Percentiles rank a stretch among this genome's conserved stretches.
Conservation (phyloP, 1,140 invertebrate species). For the Hermetia illucens region DNA sequence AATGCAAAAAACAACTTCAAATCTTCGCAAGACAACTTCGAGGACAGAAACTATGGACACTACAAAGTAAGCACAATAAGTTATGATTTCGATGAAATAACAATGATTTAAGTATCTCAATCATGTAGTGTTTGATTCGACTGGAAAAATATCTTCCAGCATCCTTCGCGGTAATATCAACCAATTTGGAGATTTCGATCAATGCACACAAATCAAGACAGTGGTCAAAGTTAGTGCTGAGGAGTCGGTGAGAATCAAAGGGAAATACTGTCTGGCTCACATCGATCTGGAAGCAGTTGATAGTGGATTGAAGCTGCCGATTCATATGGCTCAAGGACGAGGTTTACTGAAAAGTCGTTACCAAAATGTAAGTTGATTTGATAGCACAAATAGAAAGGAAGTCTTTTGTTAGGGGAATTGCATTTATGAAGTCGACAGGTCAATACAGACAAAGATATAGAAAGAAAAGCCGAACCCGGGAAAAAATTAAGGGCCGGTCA, state of each 20-base stretch:
- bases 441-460: neutral
- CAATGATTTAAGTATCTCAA: conserved; percentile 1
- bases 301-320: conserved; percentile 37
- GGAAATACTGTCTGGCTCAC: conserved; percentile 51
- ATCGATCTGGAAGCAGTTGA: conserved; percentile 41
- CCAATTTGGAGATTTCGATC: conserved; percentile 54
- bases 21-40: conserved; percentile 48
- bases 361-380: conserved; percentile 43
- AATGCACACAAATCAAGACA: conserved; percentile 42
- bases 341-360: conserved; percentile 43
- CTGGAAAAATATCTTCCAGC: conserved; percentile 50
- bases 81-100: conserved; percentile 2
- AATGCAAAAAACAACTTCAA: conserved; percentile 49
- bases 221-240: conserved; percentile 37
- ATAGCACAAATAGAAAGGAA: no score
- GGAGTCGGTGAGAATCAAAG: conserved; percentile 39
- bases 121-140: conserved; percentile 44
- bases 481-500: no score
- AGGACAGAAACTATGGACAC: conserved; percentile 49
- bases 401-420: neutral
- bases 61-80: conserved; percentile 43
- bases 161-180: conserved; percentile 52
- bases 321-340: conserved; percentile 44
- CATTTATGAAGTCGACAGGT: no score
- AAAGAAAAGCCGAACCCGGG: no score